phyloP scores from a whole-genome alignment of 2,888 invertebrate genomes.

The Eucera pruinosa region DNA sequence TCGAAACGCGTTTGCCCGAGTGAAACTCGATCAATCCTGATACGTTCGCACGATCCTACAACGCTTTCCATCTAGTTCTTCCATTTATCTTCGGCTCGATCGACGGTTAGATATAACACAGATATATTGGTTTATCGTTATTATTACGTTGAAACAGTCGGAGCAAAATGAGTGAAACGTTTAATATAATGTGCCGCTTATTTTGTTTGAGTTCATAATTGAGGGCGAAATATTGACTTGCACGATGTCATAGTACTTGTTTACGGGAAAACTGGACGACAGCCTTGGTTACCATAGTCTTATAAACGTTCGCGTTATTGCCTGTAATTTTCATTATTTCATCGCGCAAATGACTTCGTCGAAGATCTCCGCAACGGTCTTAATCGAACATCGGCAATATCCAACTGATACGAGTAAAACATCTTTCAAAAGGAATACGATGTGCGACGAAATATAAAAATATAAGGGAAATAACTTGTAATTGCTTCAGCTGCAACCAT shows the following conservation, averaged over 20 bases:
- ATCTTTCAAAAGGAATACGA: too few species aligned
- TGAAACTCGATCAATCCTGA: conserved; percentile 37
- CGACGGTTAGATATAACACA: conserved; percentile 1
- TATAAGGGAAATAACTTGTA: background rate
- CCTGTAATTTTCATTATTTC: too few species aligned
- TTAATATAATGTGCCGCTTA: too few species aligned
- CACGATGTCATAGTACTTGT: background rate
- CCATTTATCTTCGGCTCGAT: conserved; percentile 35
- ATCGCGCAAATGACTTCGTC: too few species aligned
- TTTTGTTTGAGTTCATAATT: too few species aligned
- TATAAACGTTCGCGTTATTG: too few species aligned
- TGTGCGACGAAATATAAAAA: too few species aligned
- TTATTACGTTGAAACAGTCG: background rate
- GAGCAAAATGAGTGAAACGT: background rate
- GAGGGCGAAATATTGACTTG: background rate
- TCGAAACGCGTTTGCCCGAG: conserved; percentile 18
- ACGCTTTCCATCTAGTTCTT: conserved; percentile 12
- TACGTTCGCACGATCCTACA: conserved; percentile 1
- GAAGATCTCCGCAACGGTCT: too few species aligned
- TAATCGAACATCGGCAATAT: too few species aligned
- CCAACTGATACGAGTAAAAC: too few species aligned
- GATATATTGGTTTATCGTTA: conserved; percentile 22
- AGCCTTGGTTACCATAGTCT: too few species aligned
- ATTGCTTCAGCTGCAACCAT: background rate
- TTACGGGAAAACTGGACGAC: too few species aligned